Percentiles rank a stretch among this genome's conserved stretches.
Evolutionary conservation across 2,797 vertebrate species (phyloP).

Genomic region (Halcyon smyrnensis): DNA sequence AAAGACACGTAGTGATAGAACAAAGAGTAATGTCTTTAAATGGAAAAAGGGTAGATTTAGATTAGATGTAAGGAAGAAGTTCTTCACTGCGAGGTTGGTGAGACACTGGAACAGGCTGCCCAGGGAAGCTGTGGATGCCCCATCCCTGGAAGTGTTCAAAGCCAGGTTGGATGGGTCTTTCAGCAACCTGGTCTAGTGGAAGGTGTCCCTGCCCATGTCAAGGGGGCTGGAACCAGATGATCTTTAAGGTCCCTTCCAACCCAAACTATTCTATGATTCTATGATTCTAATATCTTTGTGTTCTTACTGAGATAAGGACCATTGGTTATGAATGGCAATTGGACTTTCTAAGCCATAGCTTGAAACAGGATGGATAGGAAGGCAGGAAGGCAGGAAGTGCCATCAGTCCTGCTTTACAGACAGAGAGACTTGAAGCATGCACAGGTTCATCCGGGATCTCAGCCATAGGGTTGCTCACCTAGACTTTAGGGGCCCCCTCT

Average conservation of each 20-base stretch:
- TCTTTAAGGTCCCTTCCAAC: background rate
- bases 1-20: background rate
- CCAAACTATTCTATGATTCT: background rate
- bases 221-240: rapidly evolving
- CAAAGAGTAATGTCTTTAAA: background rate
- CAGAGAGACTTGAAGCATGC: background rate
- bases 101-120: rapidly evolving
- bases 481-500: background rate
- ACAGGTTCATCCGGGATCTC: background rate
- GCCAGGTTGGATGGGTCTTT: rapidly evolving
- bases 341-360: background rate
- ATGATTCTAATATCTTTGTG: background rate
- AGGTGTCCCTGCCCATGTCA: background rate
- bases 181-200: rapidly evolving
- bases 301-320: background rate
- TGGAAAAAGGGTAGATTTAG: background rate
- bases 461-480: background rate
- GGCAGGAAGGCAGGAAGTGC: slow-evolving; percentile 9
- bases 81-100: background rate
- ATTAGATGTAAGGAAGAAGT: background rate
- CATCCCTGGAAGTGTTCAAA: background rate
- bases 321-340: background rate
- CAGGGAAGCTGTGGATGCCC: rapidly evolving
- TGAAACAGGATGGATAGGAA: background rate
- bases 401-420: background rate